phyloP scores from a whole-genome alignment of 1,140 invertebrate species.

The Lepidotrigona ventralis region DNA sequence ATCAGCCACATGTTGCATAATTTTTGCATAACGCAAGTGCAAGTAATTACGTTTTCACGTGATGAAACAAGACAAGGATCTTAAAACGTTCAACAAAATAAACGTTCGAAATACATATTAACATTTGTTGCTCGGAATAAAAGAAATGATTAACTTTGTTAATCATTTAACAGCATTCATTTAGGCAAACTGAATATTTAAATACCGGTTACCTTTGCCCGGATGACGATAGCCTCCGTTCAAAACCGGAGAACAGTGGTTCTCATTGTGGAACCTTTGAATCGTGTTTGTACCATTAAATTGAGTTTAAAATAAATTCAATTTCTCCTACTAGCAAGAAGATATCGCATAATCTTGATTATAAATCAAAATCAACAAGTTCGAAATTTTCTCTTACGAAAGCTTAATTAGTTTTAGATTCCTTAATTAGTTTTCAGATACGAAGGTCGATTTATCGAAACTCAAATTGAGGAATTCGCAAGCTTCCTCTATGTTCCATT shows the following conservation, averaged over 20 bases:
- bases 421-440: not conserved
- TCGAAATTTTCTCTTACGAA: not conserved
- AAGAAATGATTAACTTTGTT: not conserved
- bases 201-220: slow-evolving; percentile 5
- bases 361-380: not conserved
- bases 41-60: not conserved
- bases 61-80: too few relatives aligned
- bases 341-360: not conserved
- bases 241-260: not conserved
- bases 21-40: not conserved
- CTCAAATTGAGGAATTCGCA: not conserved
- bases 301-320: not conserved
- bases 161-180: not conserved
- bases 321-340: not conserved
- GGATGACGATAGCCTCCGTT: not conserved
- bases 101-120: too few relatives aligned
- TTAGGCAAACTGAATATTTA: not conserved
- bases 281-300: not conserved
- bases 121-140: not conserved
- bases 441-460: not conserved
- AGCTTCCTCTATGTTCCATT: not conserved
- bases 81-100: too few relatives aligned
- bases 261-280: not conserved
- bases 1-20: not conserved
- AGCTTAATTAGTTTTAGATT: not conserved